phyloP scores from a whole-genome alignment of 2,797 vertebrate genomes.

The Cyprinodon diabolis region DNA sequence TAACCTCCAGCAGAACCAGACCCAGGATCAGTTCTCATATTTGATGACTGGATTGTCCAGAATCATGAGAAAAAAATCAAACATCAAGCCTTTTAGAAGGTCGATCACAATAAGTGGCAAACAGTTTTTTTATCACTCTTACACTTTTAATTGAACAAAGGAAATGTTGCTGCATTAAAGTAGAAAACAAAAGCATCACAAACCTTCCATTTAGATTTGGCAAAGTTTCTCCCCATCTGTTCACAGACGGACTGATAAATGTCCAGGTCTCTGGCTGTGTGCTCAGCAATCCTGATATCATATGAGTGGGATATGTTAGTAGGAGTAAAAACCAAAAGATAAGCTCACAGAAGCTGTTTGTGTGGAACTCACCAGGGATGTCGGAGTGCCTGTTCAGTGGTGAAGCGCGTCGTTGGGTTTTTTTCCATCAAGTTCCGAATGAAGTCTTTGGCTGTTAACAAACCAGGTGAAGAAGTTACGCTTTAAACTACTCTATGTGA shows the following conservation, averaged over 20 bases:
- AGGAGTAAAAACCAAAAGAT: neutral
- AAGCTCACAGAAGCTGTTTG: neutral
- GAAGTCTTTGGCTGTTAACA: slow-evolving; percentile 90
- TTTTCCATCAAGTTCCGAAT: slow-evolving; percentile 91
- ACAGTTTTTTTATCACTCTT: neutral
- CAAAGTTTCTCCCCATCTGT: slow-evolving; percentile 94
- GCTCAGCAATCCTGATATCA: slow-evolving; percentile 86
- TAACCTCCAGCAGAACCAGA: too few species aligned
- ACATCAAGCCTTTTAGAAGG: neutral
- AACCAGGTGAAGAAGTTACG: neutral
- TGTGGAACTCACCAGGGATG: slow-evolving; percentile 88
- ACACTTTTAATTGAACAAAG: neutral
- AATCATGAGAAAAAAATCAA: neutral
- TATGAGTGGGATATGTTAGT: slow-evolving; percentile 1
- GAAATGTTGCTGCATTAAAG: neutral
- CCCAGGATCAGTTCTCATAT: too few species aligned
- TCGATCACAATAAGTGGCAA: neutral
- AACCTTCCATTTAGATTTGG: slow-evolving; percentile 95
- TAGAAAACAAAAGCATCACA: slow-evolving; percentile 40
- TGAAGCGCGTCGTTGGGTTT: slow-evolving; percentile 84
- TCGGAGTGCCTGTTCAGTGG: slow-evolving; percentile 87
- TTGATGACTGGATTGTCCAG: too few species aligned
- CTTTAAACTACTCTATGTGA: neutral
- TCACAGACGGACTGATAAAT: slow-evolving; percentile 90
- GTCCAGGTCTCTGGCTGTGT: slow-evolving; percentile 86